Evolutionary conservation across 2,113 vertebrate species (phyloP), one percentile per base, ranked within the genome.

Genomic region (Zosterops japonicus): DNA sequence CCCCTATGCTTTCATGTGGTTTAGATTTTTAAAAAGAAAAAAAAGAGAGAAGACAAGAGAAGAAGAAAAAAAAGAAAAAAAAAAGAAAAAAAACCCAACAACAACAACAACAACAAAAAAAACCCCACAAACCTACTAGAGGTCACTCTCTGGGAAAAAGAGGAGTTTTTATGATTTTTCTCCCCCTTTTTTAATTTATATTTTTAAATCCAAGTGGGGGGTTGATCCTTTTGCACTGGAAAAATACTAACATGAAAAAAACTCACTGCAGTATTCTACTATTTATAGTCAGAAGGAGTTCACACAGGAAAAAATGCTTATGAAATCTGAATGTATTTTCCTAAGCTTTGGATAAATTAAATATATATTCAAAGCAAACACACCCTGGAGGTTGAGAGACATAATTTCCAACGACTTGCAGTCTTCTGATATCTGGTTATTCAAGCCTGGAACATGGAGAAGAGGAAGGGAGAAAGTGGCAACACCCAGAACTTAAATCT

Each of bases 271-370:
- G 22, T 89, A 94, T 94, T 28, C 18, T 44, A 33, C 10, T 65
- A 12, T 49, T 80, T 67, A 36, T 52, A 91, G 27, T 91, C 74
- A 83, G 69, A 69, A 86, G 36, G 35, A 56, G 33, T 52, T 83
- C 44, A 74, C 44, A 94, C 8, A 78, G 55, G n/a, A 91, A 81
- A 84, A 87, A 61, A 41, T 6, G 36, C 50, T 36, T 67, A 44
- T 68, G 50, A 96, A 96, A 74, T 23, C 36, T 31, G 47, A 94
- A 76, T 80, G 10, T 67, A 27, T 63, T 83, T 95, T 90, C 46
- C 14, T 84, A 75, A 83, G 31, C 11, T 89, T 64, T 78, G 31
- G 14, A 80, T 22, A 72, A 93, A 93, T 75, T 50, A 83, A 75
- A 96, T 57, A 42, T 63, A 41, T 35, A 47, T 55, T 52, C 15